Evolutionary conservation across 2,797 vertebrate genomes (phyloP).

Genomic region (Acanthis flammea): DNA sequence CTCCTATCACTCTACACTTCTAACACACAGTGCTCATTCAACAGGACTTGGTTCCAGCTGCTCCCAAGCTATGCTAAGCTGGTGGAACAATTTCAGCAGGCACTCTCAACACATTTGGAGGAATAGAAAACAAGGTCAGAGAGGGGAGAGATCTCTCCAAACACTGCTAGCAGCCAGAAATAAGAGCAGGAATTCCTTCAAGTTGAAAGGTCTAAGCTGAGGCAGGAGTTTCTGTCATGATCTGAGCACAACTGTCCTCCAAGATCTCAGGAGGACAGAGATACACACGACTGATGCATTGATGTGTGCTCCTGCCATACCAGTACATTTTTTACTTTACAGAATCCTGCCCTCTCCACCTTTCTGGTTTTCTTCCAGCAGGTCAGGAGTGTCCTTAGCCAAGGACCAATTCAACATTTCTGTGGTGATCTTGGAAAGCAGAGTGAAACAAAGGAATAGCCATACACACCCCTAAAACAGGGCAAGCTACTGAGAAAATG

Average conservation of each 20-base stretch:
- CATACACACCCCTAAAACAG: neutral
- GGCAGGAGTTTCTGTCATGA: neutral
- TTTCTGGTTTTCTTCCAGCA: neutral
- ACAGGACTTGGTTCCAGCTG: neutral
- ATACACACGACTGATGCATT: neutral
- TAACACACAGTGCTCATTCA: neutral
- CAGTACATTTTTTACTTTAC: neutral
- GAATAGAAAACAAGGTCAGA: neutral
- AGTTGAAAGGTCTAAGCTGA: neutral
- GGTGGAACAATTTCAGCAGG: neutral
- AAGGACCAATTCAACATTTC: neutral
- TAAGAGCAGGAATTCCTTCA: neutral
- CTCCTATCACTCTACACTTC: neutral
- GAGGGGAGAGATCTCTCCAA: neutral
- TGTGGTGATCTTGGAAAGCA: neutral
- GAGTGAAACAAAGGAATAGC: neutral
- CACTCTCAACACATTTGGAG: neutral
- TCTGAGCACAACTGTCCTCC: neutral
- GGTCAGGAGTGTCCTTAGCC: neutral
- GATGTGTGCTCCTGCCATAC: neutral
- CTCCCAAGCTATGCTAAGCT: neutral
- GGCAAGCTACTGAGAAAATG: neutral
- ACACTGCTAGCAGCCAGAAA: neutral
- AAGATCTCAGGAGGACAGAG: neutral
- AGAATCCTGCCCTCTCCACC: neutral